Evolutionary conservation across 23 tunicate species (phyloP), one percentile per base, ranked within the genome.

Genomic region (Clavelina lepadiformis): DNA sequence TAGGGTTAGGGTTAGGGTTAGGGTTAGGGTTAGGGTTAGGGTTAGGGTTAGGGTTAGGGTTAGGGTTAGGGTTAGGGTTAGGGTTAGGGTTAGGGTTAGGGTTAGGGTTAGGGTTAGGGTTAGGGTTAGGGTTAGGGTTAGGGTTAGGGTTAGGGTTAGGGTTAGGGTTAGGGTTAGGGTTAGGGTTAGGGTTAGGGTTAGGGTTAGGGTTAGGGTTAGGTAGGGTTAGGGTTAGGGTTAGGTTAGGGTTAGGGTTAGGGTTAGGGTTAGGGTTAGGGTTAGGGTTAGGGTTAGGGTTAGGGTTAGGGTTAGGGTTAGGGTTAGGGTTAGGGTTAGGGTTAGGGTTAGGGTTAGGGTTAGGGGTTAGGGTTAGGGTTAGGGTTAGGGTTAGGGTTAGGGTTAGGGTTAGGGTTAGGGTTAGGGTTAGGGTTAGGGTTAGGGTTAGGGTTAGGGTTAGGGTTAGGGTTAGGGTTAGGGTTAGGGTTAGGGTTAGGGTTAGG

Each of bases 211-310:
- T 71, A 61, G 72, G 77, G 77, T 61, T 71, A 61, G 72, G 77
- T 71, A 61, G 72, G 77, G 77, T 61, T 71, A 61, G 81, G 88
- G 81, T 74, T 74, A 62, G 81, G 88, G 81, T 74, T 80, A 50
- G 81, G 88, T 75, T 61, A 67, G 53, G 81, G 88, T 75, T 74
- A 67, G 34, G 73, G 88, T 75, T 47, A 51, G n/a, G 60, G 73
- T 75, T 28, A n/a, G 59, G 59, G 56, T 80, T 33, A 46, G 88
- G 81, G 51, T 64, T 64, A 63, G 72, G 81, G 72, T 31, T 71
- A 29, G 49, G 77, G 77, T 31, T 79, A 47, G 70, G 77, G 77
- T 23, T 71, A 20, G 31, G 77, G 77, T 23, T 71, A 20, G 31
- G 77, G 77, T 23, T 71, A 20, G 31, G 77, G 77, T 23, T 71